Evolutionary conservation across 2,113 vertebrate species (phyloP), one percentile per base, ranked within the genome.

Genomic region (Notarius lentiginosus): DNA sequence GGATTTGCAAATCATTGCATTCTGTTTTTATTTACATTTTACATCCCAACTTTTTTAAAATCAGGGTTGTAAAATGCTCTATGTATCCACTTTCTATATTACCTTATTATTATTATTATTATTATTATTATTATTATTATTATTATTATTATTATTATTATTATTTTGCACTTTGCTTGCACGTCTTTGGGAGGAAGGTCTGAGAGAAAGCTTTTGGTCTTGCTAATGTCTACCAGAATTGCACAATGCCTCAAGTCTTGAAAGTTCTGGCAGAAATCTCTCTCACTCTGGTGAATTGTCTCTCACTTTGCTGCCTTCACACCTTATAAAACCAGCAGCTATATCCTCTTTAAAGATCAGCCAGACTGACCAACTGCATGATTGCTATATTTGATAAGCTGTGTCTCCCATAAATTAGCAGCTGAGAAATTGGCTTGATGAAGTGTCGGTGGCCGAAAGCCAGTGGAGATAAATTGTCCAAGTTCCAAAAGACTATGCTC

Each of bases 371-470:
- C 83, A 75, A 41, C 22, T 6, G 41, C 24, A 27, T 20, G 22
- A 63, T 63, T 41, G 63, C 41, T 5, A 51, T 41, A 77, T 76
- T 22, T 8, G 6, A 60, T 79, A 79, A 20, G 14, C 51, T 49
- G 27, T 41, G 15, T 79, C 49, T 82, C 51, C 20, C 51, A 7
- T n/a, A 75, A 60, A 49, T 6, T 70, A 60, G 14, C 41, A 63
- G 72, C 70, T 85, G 83, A 60, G 55, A 10, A 76, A 30, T 65
- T 63, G 58, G 5, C 65, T 53, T 84, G 84, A 77, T 80, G 84
- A 80, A 70, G 51, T 15, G 6, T 8, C n/a, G 22, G 20, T 79
- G 60, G 61, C 49, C 7, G 41, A 20, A 79, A 79, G 60, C 61
- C 77, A 58, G 63, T 41, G 7, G 10, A 47, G 14, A 58, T 65